Conservation (phyloP, 2,888 invertebrate genomes). For the Drosophila bunnanda region DNA sequence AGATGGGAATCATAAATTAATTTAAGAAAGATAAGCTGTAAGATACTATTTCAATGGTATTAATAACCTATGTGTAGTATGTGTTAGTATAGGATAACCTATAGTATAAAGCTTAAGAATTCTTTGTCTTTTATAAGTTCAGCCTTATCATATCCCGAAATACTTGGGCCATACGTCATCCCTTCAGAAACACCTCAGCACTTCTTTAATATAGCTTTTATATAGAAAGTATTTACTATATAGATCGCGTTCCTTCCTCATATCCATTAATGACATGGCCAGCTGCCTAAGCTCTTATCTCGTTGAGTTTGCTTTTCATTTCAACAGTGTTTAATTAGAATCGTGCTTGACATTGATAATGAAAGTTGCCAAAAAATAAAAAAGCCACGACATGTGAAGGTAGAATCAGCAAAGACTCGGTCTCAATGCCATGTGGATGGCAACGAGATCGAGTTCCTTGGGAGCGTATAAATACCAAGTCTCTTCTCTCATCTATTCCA, state of each 20-base stretch:
- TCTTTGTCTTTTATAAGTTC: background rate
- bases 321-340: conserved; percentile 46
- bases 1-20: background rate
- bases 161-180: conserved; percentile 19
- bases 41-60: background rate
- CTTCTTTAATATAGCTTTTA: background rate
- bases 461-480: conserved; percentile 33
- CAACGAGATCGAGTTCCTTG: conserved; percentile 36
- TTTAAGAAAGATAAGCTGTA: background rate
- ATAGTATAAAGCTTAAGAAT: too few relatives aligned
- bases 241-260: background rate
- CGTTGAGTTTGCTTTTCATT: conserved; percentile 20
- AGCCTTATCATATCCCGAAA: conserved; percentile 3
- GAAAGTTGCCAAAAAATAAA: conserved; percentile 50
- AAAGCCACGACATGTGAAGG: conserved; percentile 8
- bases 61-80: background rate
- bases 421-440: conserved; percentile 35
- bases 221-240: background rate
- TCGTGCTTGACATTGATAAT: conserved; percentile 73
- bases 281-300: conserved; percentile 51
- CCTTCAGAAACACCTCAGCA: background rate
- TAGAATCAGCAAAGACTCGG: conserved; percentile 15
- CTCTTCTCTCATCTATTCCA: conserved; percentile 43
- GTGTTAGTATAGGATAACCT: too few relatives aligned
- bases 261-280: conserved; percentile 63